Evolutionary conservation across 2,113 vertebrate genomes (phyloP).

Genomic region (Probosciger aterrimus): DNA sequence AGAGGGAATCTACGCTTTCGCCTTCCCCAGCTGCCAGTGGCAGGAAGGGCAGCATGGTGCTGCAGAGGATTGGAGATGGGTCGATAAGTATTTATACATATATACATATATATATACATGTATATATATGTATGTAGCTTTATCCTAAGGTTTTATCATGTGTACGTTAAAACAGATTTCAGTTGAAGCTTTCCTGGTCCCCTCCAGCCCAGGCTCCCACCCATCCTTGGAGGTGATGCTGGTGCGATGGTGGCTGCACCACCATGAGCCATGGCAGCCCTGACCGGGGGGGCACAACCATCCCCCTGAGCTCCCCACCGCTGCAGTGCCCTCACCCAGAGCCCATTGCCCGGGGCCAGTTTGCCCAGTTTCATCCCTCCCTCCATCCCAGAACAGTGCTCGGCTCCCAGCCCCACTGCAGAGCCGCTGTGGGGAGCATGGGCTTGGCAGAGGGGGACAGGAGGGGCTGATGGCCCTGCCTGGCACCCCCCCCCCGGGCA

Average conservation of each 20-base stretch:
- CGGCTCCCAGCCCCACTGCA: not conserved
- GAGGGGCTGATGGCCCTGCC: not conserved
- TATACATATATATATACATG: not conserved
- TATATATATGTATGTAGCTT: not conserved
- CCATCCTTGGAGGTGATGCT: fast-evolving
- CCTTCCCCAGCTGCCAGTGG: not conserved
- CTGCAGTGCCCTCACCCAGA: not conserved
- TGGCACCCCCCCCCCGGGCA: not conserved
- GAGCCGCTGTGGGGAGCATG: fast-evolving
- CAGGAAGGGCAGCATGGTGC: not conserved
- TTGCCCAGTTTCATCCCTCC: not conserved
- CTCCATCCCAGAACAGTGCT: not conserved
- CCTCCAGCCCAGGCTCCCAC: not conserved
- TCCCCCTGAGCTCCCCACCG: too few species aligned
- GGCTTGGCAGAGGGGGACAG: too few species aligned
- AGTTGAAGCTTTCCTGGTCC: not conserved
- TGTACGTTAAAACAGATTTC: not conserved
- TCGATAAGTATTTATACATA: not conserved
- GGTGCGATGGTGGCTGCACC: fast-evolving
- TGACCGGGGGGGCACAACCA: fast-evolving
- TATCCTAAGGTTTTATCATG: not conserved
- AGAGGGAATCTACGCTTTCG: not conserved
- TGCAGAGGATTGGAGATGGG: not conserved
- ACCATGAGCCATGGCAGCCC: not conserved
- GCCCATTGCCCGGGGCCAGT: fast-evolving